Conservation (phyloP, 1,140 invertebrate species). For the Pteromalus puparum region DNA sequence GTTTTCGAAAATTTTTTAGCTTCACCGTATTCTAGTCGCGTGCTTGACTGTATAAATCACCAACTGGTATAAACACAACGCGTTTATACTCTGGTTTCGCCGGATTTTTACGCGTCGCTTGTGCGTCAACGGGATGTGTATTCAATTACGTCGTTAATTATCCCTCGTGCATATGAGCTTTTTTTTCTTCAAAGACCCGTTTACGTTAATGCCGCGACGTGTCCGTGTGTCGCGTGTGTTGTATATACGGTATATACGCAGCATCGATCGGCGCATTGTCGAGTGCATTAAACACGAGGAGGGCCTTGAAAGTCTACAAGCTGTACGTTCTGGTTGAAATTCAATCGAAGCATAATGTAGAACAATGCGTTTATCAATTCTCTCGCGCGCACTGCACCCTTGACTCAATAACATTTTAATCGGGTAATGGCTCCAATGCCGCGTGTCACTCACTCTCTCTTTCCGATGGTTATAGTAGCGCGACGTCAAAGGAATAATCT, state of each 20-base stretch:
- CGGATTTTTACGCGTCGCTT: background rate
- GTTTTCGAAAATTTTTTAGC: no score
- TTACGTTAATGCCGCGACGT: background rate
- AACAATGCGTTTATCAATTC: constrained; percentile 47
- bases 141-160: background rate
- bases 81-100: background rate
- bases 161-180: background rate
- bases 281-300: background rate
- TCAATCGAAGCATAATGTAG: constrained; percentile 26
- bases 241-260: background rate
- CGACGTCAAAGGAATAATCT: background rate
- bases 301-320: constrained; percentile 16
- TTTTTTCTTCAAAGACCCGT: background rate
- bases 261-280: background rate
- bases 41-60: no score
- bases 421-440: constrained; percentile 8
- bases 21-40: no score
- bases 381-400: background rate
- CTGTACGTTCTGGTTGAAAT: background rate
- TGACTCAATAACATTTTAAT: constrained; percentile 49
- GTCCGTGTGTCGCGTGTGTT: no score
- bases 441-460: background rate
- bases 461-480: background rate
- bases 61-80: no score
- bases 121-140: background rate